Percentiles rank a stretch among this genome's conserved stretches.
Conservation (phyloP, 2,797 vertebrate genomes). For the Anguilla obscura region DNA sequence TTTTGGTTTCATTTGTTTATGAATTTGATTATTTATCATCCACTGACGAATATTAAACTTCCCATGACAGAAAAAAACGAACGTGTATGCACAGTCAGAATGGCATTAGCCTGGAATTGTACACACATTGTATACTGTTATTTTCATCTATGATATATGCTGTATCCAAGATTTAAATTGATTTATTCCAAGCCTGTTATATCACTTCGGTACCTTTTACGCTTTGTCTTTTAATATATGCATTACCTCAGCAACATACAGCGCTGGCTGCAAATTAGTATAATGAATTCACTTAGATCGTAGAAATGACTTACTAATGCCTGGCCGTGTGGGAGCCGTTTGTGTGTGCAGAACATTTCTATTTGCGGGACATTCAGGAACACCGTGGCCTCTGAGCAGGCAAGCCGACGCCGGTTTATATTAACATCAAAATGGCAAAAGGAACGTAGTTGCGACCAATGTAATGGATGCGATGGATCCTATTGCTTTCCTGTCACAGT, state of each 20-base stretch:
- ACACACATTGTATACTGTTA: background rate
- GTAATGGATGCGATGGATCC: background rate
- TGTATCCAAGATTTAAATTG: background rate
- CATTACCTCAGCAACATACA: conserved; percentile 14
- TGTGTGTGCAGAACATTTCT: background rate
- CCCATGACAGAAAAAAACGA: background rate
- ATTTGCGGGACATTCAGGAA: background rate
- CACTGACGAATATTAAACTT: background rate
- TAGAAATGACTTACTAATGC: conserved; percentile 10
- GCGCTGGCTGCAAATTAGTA: background rate
- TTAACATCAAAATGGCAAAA: background rate
- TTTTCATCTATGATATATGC: background rate
- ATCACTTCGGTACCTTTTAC: background rate
- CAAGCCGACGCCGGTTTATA: background rate
- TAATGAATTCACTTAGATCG: background rate
- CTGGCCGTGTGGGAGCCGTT: background rate
- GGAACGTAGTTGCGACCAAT: background rate
- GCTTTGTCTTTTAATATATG: background rate
- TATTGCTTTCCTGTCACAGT: background rate
- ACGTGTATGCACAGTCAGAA: background rate
- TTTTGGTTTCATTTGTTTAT: background rate
- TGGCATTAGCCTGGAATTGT: background rate
- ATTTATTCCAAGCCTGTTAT: background rate
- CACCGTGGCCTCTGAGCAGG: background rate
- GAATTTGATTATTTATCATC: background rate